Conservation (phyloP, 2,113 vertebrate genomes). For the Mormyrus lacerda region DNA sequence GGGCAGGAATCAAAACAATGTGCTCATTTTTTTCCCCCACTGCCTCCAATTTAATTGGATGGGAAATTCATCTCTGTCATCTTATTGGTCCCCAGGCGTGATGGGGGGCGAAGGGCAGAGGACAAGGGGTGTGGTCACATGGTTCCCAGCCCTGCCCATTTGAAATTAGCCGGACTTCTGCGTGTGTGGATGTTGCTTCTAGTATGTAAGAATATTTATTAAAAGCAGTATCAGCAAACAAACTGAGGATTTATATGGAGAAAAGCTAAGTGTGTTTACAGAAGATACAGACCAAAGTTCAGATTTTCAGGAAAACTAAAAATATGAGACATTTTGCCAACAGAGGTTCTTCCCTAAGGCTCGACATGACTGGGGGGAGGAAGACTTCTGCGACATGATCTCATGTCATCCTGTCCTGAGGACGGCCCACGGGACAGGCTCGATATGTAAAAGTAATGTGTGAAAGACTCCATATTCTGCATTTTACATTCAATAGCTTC, state of each 20-base stretch:
- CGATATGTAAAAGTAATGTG: not conserved
- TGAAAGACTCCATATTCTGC: not conserved
- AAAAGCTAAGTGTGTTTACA: not conserved
- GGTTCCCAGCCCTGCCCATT: not conserved
- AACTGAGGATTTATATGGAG: not conserved
- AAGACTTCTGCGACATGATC: not conserved
- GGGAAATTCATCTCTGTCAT: constrained; percentile 41
- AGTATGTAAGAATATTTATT: not conserved
- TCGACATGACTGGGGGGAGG: not conserved
- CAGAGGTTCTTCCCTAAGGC: not conserved
- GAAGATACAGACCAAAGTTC: not conserved
- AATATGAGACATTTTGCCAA: not conserved
- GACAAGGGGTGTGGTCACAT: not conserved
- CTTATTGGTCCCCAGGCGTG: constrained; percentile 1
- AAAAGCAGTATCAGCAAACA: not conserved
- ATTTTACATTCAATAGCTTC: not conserved
- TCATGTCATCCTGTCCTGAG: not conserved
- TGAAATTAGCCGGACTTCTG: not conserved
- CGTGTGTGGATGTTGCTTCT: constrained; percentile 11
- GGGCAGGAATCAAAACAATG: constrained; percentile 60
- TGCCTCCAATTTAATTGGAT: constrained; percentile 54
- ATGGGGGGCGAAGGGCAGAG: not conserved
- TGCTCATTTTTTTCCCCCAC: constrained; percentile 46
- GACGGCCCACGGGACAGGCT: not conserved
- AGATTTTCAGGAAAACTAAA: not conserved